Conservation (phyloP, 2,888 invertebrate species). For the Epicampocera succincta region DNA sequence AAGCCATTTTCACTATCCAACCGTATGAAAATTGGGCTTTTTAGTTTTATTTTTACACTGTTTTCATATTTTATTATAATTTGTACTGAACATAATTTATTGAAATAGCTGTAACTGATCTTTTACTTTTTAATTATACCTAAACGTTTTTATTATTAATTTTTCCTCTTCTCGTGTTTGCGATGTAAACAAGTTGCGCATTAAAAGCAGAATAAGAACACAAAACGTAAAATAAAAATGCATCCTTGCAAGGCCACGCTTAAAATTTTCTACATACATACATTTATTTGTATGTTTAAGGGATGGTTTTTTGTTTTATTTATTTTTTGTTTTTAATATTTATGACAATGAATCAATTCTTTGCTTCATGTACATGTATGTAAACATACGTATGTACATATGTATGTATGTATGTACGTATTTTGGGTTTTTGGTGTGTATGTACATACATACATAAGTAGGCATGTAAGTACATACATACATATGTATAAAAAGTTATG, state of each 20-base stretch:
- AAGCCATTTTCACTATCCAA: conserved; percentile 57
- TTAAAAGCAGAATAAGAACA: conserved; percentile 55
- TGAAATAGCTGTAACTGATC: neutral
- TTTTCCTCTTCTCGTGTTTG: conserved; percentile 23
- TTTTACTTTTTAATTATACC: conserved; percentile 8
- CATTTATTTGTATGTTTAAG: conserved; percentile 22
- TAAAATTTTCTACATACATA: conserved; percentile 12
- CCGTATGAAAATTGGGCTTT: conserved; percentile 46
- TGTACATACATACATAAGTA: neutral
- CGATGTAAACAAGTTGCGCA: conserved; percentile 65
- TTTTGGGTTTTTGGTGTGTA: conserved; percentile 2
- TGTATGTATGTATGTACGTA: neutral
- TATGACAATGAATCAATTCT: neutral
- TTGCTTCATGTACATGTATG: neutral
- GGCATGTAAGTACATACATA: neutral
- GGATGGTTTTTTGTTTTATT: conserved; percentile 34
- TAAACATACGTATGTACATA: neutral
- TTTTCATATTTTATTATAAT: neutral
- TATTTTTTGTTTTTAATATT: neutral
- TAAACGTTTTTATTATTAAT: conserved; percentile 14
- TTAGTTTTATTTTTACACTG: neutral
- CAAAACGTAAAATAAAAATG: conserved; percentile 53
- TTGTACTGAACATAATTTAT: neutral
- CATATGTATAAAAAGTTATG: neutral
- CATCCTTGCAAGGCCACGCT: conserved; percentile 60